Evolutionary conservation across 92 coral and sea anemone species (phyloP), one percentile per base, ranked within the genome.

Genomic region (Galaxea fascicularis): DNA sequence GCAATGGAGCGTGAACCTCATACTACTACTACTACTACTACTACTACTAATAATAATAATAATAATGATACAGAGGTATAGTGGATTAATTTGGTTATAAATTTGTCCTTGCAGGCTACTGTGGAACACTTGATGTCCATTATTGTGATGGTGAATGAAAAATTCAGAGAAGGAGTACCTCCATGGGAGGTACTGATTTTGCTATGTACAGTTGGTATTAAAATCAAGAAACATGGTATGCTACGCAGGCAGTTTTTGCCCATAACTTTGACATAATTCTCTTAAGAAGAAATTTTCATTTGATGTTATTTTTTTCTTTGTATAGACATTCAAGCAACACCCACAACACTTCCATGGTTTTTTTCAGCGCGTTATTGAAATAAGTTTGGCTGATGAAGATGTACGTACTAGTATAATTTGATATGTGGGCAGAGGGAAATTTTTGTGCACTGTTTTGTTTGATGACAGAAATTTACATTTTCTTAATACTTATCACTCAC

Each of bases 111-210:
- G 20, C 57, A 94, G 98, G 95, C 98, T 14, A 92, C 99, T 46
- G 67, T 52, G 26, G 93, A 95, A 17, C 98, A 96, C 74, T 84
- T 96, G 65, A 94, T 96, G 98, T 94, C 99, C 16, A 89, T 96
- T 57, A 67, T 94, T 27, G 93, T 86, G 63, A 87, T 96, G 91
- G 95, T 94, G 46, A 96, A 96, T 87, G 99, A 96, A 69, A 96
- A 96, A 84, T 94, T 96, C 66, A 77, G 99, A 85, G 96, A 96
- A 83, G 93, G 99, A 14, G 99, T 96, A 15, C 95, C 98, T 20
- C 95, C 99, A 0, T 96, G 99, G 99, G 92, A 96, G 98, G 99
- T 96, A 88, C 83, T 11, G 13, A 30, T 18, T 56, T 18, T 20
- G 1, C 17, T 29, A 1, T 15, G 26, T 45, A 82, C 73, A 24